Evolutionary conservation across 2,888 invertebrate genomes (phyloP).

Genomic region (Spodoptera littoralis): DNA sequence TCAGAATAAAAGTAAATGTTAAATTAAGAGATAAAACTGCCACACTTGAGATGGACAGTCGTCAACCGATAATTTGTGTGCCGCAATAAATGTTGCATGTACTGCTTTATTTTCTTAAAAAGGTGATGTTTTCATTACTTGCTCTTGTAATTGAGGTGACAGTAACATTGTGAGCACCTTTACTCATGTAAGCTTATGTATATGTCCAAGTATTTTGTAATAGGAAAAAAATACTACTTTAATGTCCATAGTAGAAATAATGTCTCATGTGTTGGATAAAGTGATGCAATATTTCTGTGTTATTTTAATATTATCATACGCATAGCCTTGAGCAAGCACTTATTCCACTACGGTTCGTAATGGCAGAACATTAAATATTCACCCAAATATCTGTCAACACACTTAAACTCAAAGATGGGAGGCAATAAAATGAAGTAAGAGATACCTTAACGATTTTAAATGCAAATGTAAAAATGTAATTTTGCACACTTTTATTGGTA

Average conservation of each 20-base stretch:
- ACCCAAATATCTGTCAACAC: slow-evolving; percentile 19
- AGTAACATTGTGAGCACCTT: slow-evolving; percentile 36
- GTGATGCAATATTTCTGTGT: too few species aligned
- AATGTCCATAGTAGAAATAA: too few species aligned
- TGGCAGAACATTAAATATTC: slow-evolving; percentile 14
- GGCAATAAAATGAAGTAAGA: slow-evolving; percentile 48
- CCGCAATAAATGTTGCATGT: slow-evolving; percentile 56
- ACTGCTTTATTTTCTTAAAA: slow-evolving; percentile 63
- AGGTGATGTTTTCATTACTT: slow-evolving; percentile 67
- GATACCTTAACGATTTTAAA: slow-evolving; percentile 47
- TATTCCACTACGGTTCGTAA: background rate
- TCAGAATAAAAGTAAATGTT: slow-evolving; percentile 40
- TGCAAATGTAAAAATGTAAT: slow-evolving; percentile 40
- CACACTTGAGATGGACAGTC: slow-evolving; percentile 60
- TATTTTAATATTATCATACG: too few species aligned
- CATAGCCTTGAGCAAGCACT: too few species aligned
- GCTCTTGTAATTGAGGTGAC: slow-evolving; percentile 67
- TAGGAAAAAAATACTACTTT: slow-evolving; percentile 7
- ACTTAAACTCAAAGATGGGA: slow-evolving; percentile 38
- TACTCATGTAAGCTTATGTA: slow-evolving; percentile 15
- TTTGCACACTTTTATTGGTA: slow-evolving; percentile 37
- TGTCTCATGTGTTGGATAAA: too few species aligned
- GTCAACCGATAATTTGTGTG: slow-evolving; percentile 66
- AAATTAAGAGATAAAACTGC: slow-evolving; percentile 65
- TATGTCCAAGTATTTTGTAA: slow-evolving; percentile 22